phyloP scores from a whole-genome alignment of 1,140 invertebrate species.

The Drosophila murphyi region DNA sequence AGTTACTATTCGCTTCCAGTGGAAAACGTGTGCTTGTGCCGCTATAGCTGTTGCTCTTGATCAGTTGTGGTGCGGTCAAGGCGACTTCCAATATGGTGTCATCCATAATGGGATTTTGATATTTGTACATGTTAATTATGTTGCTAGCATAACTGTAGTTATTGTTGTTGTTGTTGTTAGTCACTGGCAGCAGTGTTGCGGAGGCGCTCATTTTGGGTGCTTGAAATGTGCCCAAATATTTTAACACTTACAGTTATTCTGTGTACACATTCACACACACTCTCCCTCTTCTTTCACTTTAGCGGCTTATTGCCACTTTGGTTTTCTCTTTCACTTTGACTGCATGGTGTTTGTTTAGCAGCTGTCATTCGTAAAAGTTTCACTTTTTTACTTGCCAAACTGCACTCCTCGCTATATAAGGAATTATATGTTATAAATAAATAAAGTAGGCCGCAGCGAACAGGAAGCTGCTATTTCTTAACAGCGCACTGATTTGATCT shows the following conservation, averaged over 20 bases:
- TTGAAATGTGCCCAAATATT: slow-evolving; percentile 23
- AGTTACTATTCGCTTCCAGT: slow-evolving; percentile 4
- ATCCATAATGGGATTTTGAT: slow-evolving; percentile 22
- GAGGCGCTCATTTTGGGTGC: slow-evolving; percentile 31
- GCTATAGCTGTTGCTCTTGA: slow-evolving; percentile 55
- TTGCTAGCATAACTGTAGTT: slow-evolving; percentile 55
- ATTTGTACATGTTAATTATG: slow-evolving; percentile 43
- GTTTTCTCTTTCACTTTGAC: slow-evolving; percentile 46
- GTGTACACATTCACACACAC: slow-evolving; percentile 10
- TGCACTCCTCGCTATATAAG: neutral
- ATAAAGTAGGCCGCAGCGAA: slow-evolving; percentile 24
- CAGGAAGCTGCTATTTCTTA: slow-evolving; percentile 17
- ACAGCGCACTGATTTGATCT: slow-evolving; percentile 27
- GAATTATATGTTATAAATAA: slow-evolving; percentile 26
- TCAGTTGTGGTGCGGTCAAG: slow-evolving; percentile 42
- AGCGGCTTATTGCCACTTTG: slow-evolving; percentile 9
- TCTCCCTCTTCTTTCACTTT: slow-evolving; percentile 14
- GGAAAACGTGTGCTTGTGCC: slow-evolving; percentile 14
- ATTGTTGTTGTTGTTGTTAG: slow-evolving; percentile 26
- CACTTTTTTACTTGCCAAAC: slow-evolving; percentile 27
- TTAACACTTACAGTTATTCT: slow-evolving; percentile 33
- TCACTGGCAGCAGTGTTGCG: slow-evolving; percentile 10
- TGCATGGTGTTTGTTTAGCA: slow-evolving; percentile 36
- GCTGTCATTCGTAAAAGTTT: slow-evolving; percentile 35
- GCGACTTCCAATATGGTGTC: slow-evolving; percentile 21